phyloP scores from a whole-genome alignment of 2,888 invertebrate species.

The Chymomyza amoena region DNA sequence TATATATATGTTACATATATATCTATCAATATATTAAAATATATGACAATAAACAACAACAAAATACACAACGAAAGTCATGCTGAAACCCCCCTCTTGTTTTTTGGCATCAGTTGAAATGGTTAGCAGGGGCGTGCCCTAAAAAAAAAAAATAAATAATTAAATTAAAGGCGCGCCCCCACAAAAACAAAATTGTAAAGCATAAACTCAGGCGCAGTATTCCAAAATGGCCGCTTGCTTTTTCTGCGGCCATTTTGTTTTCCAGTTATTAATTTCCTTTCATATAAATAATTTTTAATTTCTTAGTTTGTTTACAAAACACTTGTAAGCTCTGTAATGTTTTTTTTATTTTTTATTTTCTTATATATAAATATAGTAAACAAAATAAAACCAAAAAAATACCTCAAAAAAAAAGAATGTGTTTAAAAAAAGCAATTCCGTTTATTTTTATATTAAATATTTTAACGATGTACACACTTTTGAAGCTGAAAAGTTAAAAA shows the following conservation, averaged over 20 bases:
- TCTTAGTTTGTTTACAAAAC: conserved; percentile 15
- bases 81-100: conserved; percentile 70
- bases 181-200: not conserved
- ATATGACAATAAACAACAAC: conserved; percentile 1
- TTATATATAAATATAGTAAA: not conserved
- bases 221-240: not conserved
- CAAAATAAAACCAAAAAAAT: not conserved
- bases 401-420: conserved; percentile 26
- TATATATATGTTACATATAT: not conserved
- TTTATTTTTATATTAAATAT: conserved; percentile 12
- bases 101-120: conserved; percentile 43
- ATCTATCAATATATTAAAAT: not conserved
- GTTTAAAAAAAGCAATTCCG: conserved; percentile 24
- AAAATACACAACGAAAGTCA: conserved; percentile 37
- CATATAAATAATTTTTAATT: not conserved
- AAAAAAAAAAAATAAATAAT: not conserved
- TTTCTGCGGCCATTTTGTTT: not conserved
- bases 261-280: conserved; percentile 7
- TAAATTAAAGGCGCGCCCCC: not conserved
- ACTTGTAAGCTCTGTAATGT: conserved; percentile 24
- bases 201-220: not conserved
- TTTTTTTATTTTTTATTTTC: conserved; percentile 21
- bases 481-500: not conserved
- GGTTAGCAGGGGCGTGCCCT: not conserved
- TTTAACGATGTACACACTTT: not conserved